Conservation (phyloP, 2,888 invertebrate genomes). For the Chrysotoxum bicinctum region DNA sequence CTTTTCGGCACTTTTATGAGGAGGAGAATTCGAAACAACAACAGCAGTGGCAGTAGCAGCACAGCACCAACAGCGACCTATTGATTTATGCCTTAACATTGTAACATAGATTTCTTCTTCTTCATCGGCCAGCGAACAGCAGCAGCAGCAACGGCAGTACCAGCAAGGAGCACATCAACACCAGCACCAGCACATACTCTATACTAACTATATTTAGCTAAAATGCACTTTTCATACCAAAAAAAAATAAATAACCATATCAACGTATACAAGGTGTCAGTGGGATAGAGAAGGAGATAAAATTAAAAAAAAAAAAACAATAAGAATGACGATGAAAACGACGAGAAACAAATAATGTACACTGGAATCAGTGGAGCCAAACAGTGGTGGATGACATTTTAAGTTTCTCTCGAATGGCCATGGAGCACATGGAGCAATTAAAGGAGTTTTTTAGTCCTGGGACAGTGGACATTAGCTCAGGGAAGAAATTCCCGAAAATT, state of each 20-base stretch:
- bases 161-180: slow-evolving; percentile 53
- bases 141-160: slow-evolving; percentile 34
- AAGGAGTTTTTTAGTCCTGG: neutral
- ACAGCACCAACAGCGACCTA: slow-evolving; percentile 59
- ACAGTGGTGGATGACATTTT: slow-evolving; percentile 36
- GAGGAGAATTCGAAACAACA: slow-evolving; percentile 6
- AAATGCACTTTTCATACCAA: slow-evolving; percentile 63
- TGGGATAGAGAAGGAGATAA: slow-evolving; percentile 56
- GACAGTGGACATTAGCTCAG: neutral
- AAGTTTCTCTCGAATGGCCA: neutral
- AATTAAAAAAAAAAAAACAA: slow-evolving; percentile 63
- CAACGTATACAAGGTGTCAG: slow-evolving; percentile 62
- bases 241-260: slow-evolving; percentile 14
- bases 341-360: slow-evolving; percentile 43
- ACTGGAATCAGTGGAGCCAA: slow-evolving; percentile 53
- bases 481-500: neutral
- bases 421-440: neutral
- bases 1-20: slow-evolving; percentile 51
- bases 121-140: slow-evolving; percentile 47
- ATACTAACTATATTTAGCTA: slow-evolving; percentile 70
- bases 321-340: slow-evolving; percentile 62
- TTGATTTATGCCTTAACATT: slow-evolving; percentile 70
- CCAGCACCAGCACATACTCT: slow-evolving; percentile 32
- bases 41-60: slow-evolving; percentile 33
- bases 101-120: slow-evolving; percentile 69